phyloP scores from a whole-genome alignment of 2,113 vertebrate genomes.

The Pedionomus torquatus region DNA sequence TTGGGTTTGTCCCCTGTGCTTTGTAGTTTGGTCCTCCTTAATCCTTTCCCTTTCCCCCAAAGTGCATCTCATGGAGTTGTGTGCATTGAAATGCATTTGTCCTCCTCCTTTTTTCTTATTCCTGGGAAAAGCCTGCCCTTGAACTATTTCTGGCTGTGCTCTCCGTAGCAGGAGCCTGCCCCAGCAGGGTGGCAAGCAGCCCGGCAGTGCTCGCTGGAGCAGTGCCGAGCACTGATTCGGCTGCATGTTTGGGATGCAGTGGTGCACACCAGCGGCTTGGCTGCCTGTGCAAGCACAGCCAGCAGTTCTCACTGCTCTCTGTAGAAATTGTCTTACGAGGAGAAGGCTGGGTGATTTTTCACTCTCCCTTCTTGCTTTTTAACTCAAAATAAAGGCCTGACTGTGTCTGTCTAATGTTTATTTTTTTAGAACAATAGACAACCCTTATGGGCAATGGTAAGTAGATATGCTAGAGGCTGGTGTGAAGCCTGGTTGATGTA shows the following conservation, averaged over 20 bases:
- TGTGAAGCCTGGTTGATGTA: background rate
- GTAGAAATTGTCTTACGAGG: background rate
- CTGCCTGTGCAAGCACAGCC: fast-evolving
- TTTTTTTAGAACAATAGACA: background rate
- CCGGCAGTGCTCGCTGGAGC: background rate
- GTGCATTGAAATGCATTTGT: background rate
- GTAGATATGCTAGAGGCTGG: background rate
- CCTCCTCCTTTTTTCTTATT: background rate
- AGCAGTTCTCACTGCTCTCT: background rate
- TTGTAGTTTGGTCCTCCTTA: background rate
- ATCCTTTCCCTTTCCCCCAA: background rate
- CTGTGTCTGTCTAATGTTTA: background rate
- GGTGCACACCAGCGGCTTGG: background rate
- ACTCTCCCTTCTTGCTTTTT: background rate
- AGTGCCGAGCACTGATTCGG: fast-evolving
- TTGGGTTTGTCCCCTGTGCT: background rate
- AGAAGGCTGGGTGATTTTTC: background rate
- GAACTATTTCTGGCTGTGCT: background rate
- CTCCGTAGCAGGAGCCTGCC: background rate
- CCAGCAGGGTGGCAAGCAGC: background rate
- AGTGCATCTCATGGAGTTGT: fast-evolving
- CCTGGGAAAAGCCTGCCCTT: background rate
- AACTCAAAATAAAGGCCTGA: background rate
- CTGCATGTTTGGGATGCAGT: background rate
- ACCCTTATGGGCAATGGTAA: background rate